Conservation (phyloP, 1,140 invertebrate species). For the Cydia amplana region DNA sequence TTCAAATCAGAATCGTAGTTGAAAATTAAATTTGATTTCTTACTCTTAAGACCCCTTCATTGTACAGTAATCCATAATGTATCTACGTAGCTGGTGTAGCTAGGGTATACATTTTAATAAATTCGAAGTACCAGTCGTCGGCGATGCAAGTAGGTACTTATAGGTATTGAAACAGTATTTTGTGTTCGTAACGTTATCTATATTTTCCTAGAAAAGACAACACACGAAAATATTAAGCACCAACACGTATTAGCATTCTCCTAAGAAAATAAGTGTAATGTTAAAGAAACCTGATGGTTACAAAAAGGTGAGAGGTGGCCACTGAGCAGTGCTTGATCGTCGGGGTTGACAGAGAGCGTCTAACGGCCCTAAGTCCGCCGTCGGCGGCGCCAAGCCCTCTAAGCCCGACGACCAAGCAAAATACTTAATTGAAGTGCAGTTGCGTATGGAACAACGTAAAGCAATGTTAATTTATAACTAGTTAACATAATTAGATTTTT, state of each 20-base stretch:
- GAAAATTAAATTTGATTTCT: conserved; percentile 56
- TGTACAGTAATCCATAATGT: conserved; percentile 76
- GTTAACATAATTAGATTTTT: conserved; percentile 77
- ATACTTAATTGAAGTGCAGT: conserved; percentile 46
- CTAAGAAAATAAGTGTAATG: conserved; percentile 52
- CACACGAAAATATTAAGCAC: conserved; percentile 66
- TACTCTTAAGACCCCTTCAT: conserved; percentile 68
- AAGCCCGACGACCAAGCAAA: conserved; percentile 35
- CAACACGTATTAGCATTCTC: conserved; percentile 68
- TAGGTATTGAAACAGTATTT: conserved; percentile 60
- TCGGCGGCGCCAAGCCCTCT: conserved; percentile 41
- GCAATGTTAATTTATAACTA: conserved; percentile 79
- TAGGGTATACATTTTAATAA: conserved; percentile 77
- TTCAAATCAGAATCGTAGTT: conserved; percentile 61
- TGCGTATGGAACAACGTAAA: conserved; percentile 67
- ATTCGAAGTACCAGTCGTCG: conserved; percentile 66
- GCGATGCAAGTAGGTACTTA: conserved; percentile 51
- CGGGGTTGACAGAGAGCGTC: conserved; percentile 34
- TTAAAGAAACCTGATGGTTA: conserved; percentile 34
- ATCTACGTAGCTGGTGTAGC: conserved; percentile 75
- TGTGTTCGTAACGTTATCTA: conserved; percentile 53
- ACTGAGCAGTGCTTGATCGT: background rate
- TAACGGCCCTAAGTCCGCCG: conserved; percentile 68
- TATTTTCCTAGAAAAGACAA: conserved; percentile 55
- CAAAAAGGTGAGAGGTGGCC: background rate